Evolutionary conservation across 2,113 vertebrate species (phyloP), one percentile per base, ranked within the genome.

Genomic region (Atlantisia rogersi): DNA sequence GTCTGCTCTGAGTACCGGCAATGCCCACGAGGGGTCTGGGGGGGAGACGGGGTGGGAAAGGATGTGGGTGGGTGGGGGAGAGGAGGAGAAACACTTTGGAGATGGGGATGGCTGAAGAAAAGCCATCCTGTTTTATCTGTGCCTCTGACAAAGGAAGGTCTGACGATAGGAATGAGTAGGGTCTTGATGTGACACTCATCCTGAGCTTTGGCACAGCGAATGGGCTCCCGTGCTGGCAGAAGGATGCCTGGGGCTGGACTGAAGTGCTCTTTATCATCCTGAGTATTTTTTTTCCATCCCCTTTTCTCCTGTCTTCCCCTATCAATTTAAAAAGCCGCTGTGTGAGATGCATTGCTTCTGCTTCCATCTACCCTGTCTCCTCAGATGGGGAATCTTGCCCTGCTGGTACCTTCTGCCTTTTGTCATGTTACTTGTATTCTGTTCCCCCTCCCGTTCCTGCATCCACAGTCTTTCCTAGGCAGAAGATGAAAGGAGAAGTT

Each of bases 361-460:
- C 82, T 80, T 93, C 90, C 77, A 56, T 1, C 78, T 84, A 9
- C 44, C 50, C 65, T 44, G 0, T 71, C 63, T 68, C 39, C 68
- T 84, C 80, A 32, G 50, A 12, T 18, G 40, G 50, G 60, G 48
- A 83, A 25, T 52, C 71, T 70, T 60, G 2, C 59, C 68, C 59
- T 69, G 53, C 90, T 75, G 87, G 82, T 82, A 24, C 67, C 15
- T 76, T 86, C 82, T 94, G 82, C 83, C 76, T 92, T 68, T 64
- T 50, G 68, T 81, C 22, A 31, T 90, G 83, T 22, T 24, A 21
- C 64, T 77, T 75, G 31, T 74, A 9, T 76, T 37, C 52, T 53
- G 0, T 48, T 86, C 52, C 81, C 21, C 55, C 15, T 40, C 35
- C 8, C 3, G 3, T 39, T 77, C 62, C 69, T 62, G 39, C 74